Base-by-base conservation (phyloP, 2,797 vertebrate genomes). In the Premnoplex brunnescens region DNA sequence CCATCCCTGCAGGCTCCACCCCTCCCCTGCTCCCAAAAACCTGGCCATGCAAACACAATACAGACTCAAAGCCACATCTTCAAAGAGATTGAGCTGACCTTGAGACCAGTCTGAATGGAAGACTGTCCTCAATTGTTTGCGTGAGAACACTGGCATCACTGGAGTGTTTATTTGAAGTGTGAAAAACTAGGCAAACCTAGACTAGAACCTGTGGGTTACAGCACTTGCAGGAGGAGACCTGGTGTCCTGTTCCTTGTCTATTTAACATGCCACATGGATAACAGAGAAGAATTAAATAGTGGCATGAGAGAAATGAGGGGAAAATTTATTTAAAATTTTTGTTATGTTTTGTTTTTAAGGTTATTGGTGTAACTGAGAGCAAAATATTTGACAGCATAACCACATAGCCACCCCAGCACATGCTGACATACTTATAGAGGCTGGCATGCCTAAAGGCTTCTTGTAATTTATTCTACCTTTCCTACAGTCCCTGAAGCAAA, bases 381-480 rank as follows among this genome's bases (percentile, higher is more conserved):
- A 93, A 95, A 95, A 81, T 86, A 62, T 79, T 71, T 91, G 66
- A 75, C 83, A 89, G 59, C 20, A 27, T 51, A 90, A 32, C 30
- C 43, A 64, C 63, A 30, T 32, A 91, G 30, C 16, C 21, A 89
- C 30, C 16, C 20, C 37, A 89, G 60, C 79, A 64, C 16, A 28
- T 89, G 73, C 64, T 96, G 91, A 83, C 87, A 95, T 67, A 88
- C 72, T 94, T 80, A 59, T 6, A 89, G 54, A 83, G 41, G 37
- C 32, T 85, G 60, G 37, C 56, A 74, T 77, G 87, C 91, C 84
- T 92, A 89, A 94, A 86, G 77, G 44, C 63, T 91, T 84, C 67
- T 87, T 67, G 34, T 67, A 85, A 87, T 85, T 93, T 96, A 91
- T 90, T 91, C 80, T 76, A 19, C 56, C 55, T 94, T 73, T 86